phyloP scores from a whole-genome alignment of 2,888 invertebrate genomes.

The Shargacucullia verbasci region DNA sequence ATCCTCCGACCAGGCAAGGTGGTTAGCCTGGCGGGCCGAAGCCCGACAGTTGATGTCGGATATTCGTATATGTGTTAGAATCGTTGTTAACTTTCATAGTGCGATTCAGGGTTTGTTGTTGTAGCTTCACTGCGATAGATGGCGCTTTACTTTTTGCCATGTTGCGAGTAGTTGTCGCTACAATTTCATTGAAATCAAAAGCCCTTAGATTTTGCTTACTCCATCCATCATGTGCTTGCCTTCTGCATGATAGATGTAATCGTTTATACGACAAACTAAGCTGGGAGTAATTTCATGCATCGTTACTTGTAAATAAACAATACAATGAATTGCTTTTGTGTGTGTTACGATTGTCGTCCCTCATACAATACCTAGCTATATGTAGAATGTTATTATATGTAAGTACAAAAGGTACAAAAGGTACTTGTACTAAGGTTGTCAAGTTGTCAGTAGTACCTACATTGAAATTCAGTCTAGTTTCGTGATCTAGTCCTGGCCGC shows the following conservation, averaged over 20 bases:
- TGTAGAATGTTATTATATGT: conserved; percentile 28
- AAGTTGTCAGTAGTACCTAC: conserved; percentile 27
- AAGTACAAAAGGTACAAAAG: conserved; percentile 25
- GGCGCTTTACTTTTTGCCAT: too few species aligned
- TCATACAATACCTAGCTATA: conserved; percentile 11
- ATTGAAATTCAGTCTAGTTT: conserved; percentile 4
- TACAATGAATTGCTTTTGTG: conserved; percentile 66
- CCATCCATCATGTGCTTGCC: conserved; percentile 19
- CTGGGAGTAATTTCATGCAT: conserved; percentile 76
- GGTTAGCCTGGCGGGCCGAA: too few species aligned
- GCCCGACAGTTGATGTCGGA: too few species aligned
- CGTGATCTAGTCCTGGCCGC: background rate
- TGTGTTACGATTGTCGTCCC: conserved; percentile 47
- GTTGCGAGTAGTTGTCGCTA: too few species aligned
- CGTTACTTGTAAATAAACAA: conserved; percentile 72
- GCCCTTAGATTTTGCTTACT: conserved; percentile 4
- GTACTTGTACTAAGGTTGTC: conserved; percentile 32
- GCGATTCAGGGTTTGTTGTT: too few species aligned
- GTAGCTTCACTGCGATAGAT: too few species aligned
- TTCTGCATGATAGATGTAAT: conserved; percentile 36
- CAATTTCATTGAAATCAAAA: conserved; percentile 21
- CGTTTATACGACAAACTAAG: conserved; percentile 57
- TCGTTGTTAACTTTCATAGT: too few species aligned
- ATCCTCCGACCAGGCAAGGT: too few species aligned
- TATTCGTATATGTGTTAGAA: too few species aligned